phyloP scores from a whole-genome alignment of 2,888 invertebrate genomes.

The Emesis furor region DNA sequence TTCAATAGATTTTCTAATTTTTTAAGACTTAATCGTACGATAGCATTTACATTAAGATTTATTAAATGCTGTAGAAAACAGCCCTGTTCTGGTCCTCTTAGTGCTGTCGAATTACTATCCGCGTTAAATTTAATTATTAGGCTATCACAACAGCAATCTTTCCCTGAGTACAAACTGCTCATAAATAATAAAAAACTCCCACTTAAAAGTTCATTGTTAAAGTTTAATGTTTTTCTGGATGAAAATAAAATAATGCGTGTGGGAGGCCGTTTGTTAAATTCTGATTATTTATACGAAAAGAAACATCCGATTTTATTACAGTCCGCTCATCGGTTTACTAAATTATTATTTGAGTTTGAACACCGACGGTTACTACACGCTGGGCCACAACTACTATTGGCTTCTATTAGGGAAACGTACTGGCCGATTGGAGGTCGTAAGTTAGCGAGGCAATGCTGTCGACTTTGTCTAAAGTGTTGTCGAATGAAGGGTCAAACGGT shows the following conservation, averaged over 20 bases:
- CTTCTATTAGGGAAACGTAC: not conserved
- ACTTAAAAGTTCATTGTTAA: not conserved
- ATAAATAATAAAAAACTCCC: not conserved
- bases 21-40: no score
- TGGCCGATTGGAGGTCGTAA: constrained; percentile 4
- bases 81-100: no score
- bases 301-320: not conserved
- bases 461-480: no score
- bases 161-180: no score
- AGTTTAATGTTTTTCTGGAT: constrained; percentile 31
- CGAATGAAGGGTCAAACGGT: no score
- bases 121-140: no score
- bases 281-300: constrained; percentile 12
- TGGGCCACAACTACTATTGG: not conserved
- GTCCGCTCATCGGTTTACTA: not conserved
- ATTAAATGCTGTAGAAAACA: no score
- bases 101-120: no score
- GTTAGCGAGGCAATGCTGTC: no score
- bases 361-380: not conserved
- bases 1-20: no score
- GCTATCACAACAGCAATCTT: no score
- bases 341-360: not conserved
- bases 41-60: no score
- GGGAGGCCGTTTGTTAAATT: constrained; percentile 6
- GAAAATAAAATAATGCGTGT: constrained; percentile 18